Evolutionary conservation across 2,888 invertebrate species (phyloP), one percentile per base, ranked within the genome.

Genomic region (Hydrotaea diabolus): DNA sequence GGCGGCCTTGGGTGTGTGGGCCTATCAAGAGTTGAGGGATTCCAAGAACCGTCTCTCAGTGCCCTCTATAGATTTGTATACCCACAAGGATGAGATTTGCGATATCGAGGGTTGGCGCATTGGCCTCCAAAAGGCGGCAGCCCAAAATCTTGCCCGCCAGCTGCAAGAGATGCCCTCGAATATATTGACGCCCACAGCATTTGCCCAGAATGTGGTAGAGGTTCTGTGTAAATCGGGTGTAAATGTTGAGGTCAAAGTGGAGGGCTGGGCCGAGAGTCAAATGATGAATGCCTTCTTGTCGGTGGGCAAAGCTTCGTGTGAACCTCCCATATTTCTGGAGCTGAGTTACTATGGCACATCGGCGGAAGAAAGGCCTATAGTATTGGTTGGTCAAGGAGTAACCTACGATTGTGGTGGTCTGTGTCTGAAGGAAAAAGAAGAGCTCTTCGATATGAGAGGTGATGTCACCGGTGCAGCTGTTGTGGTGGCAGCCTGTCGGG

Each of bases 401-500:
- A 95, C 95, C 0, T 95, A 94, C 89, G 95, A 95, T 89, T 95
- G 95, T 88, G 97, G 97, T 57, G 96, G 96, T 75, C 92, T 97
- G 77, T 95, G 95, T 83, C 89, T 96, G 79, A 96, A 96, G 72
- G 11, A 83, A 0, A 72, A 72, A n/a, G 19, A 79, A 7, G 94
- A 94, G 49, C 94, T 96, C 92, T 93, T 93, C 83, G 93, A 94
- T 86, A 96, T 96, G 96, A 93, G 95, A 86, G 96, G 95, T 4
- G 97, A 97, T 89, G 96, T 97, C 96, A 96, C 96, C 0, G 97
- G 97, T 0, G 97, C 96, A 0, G 97, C 97, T 0, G 95, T 95
- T 88, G 95, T 96, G 8, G 93, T 96, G 11, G 95, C 95, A 0
- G 93, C 95, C 13, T 94, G 96, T 77, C 93, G 95, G 77, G 95